A percentile compares a stretch with the other conserved stretches of the same genome.
phyloP scores from a whole-genome alignment of 2,888 invertebrate species.

The Rhingia campestris region DNA sequence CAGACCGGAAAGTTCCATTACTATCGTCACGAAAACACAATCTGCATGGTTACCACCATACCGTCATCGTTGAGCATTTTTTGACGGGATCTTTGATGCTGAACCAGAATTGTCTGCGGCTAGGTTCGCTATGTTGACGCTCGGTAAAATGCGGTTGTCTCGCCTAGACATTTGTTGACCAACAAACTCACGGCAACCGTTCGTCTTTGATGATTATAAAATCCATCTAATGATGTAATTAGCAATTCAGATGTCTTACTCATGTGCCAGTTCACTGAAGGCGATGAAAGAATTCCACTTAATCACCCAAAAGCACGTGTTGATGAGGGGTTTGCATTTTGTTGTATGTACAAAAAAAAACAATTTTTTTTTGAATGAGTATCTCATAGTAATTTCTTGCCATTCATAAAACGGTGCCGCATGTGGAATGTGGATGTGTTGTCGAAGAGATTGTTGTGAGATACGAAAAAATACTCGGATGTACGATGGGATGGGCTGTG shows the following conservation, averaged over 20 bases:
- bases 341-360: neutral
- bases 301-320: conserved; percentile 20
- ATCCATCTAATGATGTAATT: conserved; percentile 35
- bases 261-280: neutral
- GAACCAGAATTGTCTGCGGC: conserved; percentile 15
- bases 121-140: neutral
- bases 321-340: conserved; percentile 12
- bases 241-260: conserved; percentile 23
- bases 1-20: conserved; percentile 46
- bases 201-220: conserved; percentile 14
- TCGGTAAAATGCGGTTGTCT: conserved; percentile 1
- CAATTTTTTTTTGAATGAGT: conserved; percentile 27
- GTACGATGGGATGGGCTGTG: conserved; percentile 10
- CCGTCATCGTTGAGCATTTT: neutral
- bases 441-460: neutral
- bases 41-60: neutral
- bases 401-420: conserved; percentile 52
- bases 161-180: conserved; percentile 11
- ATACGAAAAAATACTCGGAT: conserved; percentile 9
- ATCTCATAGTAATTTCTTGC: conserved; percentile 8
- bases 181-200: neutral
- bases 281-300: conserved; percentile 37
- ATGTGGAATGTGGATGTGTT: conserved; percentile 6
- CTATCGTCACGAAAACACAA: conserved; percentile 21
- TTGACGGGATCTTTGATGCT: no score